A percentile compares a stretch with the other conserved stretches of the same genome.
phyloP scores from a whole-genome alignment of 2,888 invertebrate species.

The Amblyjoppa proteus region DNA sequence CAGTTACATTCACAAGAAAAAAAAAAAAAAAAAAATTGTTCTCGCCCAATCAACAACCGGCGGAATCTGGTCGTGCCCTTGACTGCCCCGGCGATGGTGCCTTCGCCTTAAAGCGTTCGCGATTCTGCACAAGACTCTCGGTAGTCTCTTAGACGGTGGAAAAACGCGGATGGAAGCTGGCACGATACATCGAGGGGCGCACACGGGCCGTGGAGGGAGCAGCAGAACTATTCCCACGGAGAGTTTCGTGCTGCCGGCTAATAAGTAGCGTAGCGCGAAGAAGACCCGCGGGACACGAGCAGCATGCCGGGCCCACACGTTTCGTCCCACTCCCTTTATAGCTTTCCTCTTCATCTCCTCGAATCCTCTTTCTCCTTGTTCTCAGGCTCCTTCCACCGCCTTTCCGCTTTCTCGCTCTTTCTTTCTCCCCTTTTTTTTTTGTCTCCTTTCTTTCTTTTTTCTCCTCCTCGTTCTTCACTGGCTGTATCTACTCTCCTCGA shows the following conservation, averaged over 20 bases:
- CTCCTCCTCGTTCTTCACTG: constrained; percentile 18
- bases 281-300: constrained; percentile 48
- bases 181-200: not conserved
- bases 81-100: too few relatives aligned
- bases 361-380: constrained; percentile 46
- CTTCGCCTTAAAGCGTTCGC: too few relatives aligned
- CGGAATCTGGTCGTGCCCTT: too few relatives aligned
- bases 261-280: constrained; percentile 62
- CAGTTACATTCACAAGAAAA: too few relatives aligned
- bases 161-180: too few relatives aligned
- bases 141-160: too few relatives aligned
- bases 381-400: constrained; percentile 24
- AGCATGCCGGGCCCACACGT: constrained; percentile 67
- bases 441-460: constrained; percentile 25
- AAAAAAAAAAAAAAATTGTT: too few relatives aligned
- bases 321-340: constrained; percentile 58
- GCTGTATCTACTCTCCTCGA: not conserved
- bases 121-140: too few relatives aligned
- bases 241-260: constrained; percentile 56
- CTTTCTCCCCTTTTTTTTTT: constrained; percentile 7
- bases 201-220: not conserved
- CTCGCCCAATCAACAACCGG: too few relatives aligned
- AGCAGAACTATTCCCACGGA: constrained; percentile 62
- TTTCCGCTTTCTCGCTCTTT: constrained; percentile 44
- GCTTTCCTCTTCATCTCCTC: constrained; percentile 54